Conservation (phyloP, 2,113 vertebrate genomes). For the Myanophis thanlyinensis region DNA sequence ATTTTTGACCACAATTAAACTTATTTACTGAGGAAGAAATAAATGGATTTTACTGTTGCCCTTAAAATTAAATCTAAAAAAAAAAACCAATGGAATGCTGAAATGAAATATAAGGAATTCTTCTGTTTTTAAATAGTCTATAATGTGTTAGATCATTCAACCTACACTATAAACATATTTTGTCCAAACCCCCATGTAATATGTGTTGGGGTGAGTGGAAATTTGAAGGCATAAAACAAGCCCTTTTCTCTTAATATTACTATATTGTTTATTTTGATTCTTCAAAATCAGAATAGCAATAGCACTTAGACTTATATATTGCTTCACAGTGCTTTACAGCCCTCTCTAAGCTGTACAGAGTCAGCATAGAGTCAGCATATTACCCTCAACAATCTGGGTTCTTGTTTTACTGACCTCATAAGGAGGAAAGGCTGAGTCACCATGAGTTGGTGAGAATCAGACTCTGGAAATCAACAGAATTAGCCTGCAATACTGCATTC, state of each 20-base stretch:
- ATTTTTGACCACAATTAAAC: neutral
- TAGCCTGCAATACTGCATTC: neutral
- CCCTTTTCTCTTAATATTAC: neutral
- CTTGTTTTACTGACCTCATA: neutral
- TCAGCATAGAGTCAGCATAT: neutral
- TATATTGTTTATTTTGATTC: neutral
- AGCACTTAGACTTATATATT: neutral
- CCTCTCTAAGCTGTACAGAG: neutral
- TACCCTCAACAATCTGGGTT: neutral
- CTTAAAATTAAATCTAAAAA: neutral
- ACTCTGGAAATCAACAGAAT: neutral
- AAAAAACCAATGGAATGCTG: neutral
- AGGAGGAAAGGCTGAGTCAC: neutral
- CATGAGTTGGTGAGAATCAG: neutral
- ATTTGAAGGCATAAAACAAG: neutral
- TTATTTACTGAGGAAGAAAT: neutral
- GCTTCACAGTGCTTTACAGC: neutral
- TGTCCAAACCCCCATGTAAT: neutral
- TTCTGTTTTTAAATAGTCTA: neutral
- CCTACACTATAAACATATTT: neutral
- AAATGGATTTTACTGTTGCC: neutral
- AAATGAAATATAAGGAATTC: neutral
- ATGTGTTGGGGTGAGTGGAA: neutral
- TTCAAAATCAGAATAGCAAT: neutral
- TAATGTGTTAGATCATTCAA: neutral